phyloP scores from a whole-genome alignment of 1,140 invertebrate genomes.

The Leptinotarsa defecta region DNA sequence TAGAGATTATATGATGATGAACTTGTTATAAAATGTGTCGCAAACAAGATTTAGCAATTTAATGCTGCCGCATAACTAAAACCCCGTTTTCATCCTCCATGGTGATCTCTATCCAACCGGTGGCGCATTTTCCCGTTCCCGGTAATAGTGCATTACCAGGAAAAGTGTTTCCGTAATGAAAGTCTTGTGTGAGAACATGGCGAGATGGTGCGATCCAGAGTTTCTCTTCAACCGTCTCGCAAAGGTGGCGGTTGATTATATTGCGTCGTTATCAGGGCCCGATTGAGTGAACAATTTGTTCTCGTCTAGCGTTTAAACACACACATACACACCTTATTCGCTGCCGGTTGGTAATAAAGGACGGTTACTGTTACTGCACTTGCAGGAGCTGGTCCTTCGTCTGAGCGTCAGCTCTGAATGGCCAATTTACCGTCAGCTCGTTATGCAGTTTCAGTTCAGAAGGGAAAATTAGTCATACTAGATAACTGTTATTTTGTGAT shows the following conservation, averaged over 20 bases:
- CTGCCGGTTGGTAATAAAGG: background rate
- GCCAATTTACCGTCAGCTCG: background rate
- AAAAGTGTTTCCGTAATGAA: constrained; percentile 1
- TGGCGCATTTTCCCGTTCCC: background rate
- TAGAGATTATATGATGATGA: too few species aligned
- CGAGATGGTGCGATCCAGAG: background rate
- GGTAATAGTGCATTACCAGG: background rate
- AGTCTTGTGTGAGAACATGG: background rate
- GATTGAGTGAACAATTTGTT: constrained; percentile 6
- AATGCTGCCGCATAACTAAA: too few species aligned
- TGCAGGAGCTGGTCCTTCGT: background rate
- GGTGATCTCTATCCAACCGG: background rate
- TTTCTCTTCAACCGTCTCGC: background rate
- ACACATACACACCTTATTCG: background rate
- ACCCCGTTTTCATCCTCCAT: background rate
- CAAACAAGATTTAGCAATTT: too few species aligned
- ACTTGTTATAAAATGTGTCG: too few species aligned
- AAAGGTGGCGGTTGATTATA: constrained; percentile 5
- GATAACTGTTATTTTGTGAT: too few species aligned
- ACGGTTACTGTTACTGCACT: background rate
- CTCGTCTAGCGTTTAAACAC: background rate
- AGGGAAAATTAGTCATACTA: too few species aligned
- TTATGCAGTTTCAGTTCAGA: background rate
- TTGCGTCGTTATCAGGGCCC: constrained; percentile 1
- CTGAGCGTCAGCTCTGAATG: background rate